Evolutionary conservation across 1,140 invertebrate genomes (phyloP).

Genomic region (Drosophila melanogaster): DNA sequence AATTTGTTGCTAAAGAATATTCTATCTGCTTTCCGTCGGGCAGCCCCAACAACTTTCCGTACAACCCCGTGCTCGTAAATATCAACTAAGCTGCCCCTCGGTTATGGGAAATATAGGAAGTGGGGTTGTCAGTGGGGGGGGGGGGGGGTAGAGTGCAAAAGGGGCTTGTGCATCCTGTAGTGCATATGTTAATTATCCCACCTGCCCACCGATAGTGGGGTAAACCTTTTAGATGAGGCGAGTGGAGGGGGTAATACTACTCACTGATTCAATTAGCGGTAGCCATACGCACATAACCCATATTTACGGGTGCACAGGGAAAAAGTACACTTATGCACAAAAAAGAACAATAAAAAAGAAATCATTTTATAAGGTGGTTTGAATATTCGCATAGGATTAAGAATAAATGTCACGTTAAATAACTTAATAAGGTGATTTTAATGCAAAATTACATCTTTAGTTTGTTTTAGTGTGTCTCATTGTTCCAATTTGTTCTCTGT

Average conservation of each 20-base stretch:
- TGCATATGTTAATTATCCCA: conserved; percentile 76
- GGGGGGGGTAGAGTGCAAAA: neutral
- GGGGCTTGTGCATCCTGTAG: conserved; percentile 17
- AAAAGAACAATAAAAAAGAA: neutral
- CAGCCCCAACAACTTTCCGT: conserved; percentile 36
- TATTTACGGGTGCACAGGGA: conserved; percentile 21
- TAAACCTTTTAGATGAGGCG: neutral
- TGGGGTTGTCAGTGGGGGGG: neutral
- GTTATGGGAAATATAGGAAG: neutral
- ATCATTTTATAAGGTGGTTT: neutral
- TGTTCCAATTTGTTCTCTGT: neutral
- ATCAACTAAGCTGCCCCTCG: conserved; percentile 52
- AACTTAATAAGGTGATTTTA: no score
- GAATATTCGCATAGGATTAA: neutral
- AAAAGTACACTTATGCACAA: neutral
- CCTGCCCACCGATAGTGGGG: conserved; percentile 45
- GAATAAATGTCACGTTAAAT: no score
- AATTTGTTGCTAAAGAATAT: conserved; percentile 65
- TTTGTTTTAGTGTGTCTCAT: no score
- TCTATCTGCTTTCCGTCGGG: conserved; percentile 37
- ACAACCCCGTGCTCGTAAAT: conserved; percentile 50
- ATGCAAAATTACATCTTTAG: no score
- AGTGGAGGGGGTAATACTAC: conserved; percentile 17
- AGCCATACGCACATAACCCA: conserved; percentile 56
- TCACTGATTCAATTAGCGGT: conserved; percentile 78